Evolutionary conservation across 64 coral and sea anemone genomes (phyloP).

Genomic region (Pocillopora verrucosa): DNA sequence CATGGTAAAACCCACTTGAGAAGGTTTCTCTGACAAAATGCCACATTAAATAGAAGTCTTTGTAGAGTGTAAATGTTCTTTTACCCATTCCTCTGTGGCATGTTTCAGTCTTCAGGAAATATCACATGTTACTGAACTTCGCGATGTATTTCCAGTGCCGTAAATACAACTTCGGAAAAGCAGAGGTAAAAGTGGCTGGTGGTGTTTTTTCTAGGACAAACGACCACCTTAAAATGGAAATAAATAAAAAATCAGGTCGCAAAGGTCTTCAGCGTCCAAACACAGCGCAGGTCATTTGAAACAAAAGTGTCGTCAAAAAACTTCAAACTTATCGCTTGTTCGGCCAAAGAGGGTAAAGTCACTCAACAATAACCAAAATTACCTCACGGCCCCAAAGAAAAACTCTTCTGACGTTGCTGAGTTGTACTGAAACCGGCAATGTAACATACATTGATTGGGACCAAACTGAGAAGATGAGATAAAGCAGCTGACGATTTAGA

Average conservation of each 20-base stretch:
- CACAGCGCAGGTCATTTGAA: background rate
- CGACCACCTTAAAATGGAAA: constrained; percentile 14
- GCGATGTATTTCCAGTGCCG: background rate
- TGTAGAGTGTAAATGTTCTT: background rate
- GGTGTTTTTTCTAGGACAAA: background rate
- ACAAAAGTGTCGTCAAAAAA: background rate
- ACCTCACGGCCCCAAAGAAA: background rate
- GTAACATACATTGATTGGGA: too few relatives aligned
- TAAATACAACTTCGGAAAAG: background rate
- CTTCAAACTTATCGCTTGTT: constrained; percentile 25
- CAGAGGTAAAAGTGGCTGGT: background rate
- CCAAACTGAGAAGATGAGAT: too few relatives aligned
- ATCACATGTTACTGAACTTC: background rate
- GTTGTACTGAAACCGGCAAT: too few relatives aligned
- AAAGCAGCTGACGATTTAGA: too few relatives aligned
- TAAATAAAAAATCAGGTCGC: constrained; percentile 47
- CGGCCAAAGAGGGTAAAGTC: background rate
- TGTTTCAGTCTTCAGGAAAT: background rate
- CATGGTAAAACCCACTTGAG: background rate
- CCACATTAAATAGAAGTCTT: constrained; percentile 5
- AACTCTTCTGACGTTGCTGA: background rate
- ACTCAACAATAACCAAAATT: constrained; percentile 11
- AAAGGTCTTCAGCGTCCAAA: constrained; percentile 30
- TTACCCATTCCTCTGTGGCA: constrained; percentile 39
- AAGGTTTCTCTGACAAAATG: background rate